These are phyloP conservation scores for Elgonia sp. DNA, from an alignment of 2,888 invertebrate species.

Conservation along the genomic window DNA sequence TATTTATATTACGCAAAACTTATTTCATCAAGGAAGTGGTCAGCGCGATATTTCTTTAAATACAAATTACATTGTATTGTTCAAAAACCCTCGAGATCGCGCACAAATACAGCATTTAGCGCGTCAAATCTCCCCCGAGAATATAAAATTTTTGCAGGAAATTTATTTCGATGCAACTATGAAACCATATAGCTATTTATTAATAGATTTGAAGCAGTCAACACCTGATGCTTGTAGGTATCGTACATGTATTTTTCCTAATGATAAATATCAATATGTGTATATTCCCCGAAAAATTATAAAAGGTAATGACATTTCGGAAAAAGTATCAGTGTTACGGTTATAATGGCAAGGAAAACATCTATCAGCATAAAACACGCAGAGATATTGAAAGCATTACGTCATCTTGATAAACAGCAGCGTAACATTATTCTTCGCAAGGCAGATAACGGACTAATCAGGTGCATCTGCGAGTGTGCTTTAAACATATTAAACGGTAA, in stretches of 20 bases:
- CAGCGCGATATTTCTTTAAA: slow-evolving; percentile 1
- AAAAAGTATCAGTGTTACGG: neutral
- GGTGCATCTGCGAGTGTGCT: slow-evolving; percentile 29
- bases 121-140: neutral
- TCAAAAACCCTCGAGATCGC: neutral
- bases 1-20: neutral
- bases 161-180: slow-evolving; percentile 40
- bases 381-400: slow-evolving; percentile 4
- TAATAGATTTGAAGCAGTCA: slow-evolving; percentile 24
- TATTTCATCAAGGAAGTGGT: neutral
- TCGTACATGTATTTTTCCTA: slow-evolving; percentile 29
- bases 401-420: too few species aligned
- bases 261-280: slow-evolving; percentile 30
- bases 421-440: neutral
- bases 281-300: neutral
- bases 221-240: slow-evolving; percentile 38
- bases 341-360: neutral
- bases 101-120: neutral
- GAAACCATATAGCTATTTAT: slow-evolving; percentile 41
- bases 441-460: neutral
- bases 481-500: slow-evolving; percentile 36
- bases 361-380: neutral
- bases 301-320: neutral
- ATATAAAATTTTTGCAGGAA: neutral
- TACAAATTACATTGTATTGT: neutral